Evolutionary conservation across 1,140 invertebrate species (phyloP).

Genomic region (Himalopsyche phryganea): DNA sequence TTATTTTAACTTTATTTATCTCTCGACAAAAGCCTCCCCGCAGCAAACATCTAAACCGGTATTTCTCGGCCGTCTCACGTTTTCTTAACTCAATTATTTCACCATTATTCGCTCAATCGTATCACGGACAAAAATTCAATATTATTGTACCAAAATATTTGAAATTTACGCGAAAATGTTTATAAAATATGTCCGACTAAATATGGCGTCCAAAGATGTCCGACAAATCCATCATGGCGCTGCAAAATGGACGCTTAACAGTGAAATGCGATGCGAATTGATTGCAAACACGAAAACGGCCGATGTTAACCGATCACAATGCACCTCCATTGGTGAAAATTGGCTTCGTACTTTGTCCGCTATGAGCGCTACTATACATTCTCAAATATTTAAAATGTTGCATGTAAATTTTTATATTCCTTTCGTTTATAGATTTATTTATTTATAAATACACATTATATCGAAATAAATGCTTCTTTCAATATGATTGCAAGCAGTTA

Average conservation of each 20-base stretch:
- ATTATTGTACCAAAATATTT: slow-evolving; percentile 51
- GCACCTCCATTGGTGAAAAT: not conserved
- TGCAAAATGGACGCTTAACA: slow-evolving; percentile 51
- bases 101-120: slow-evolving; percentile 5
- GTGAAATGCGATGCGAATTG: slow-evolving; percentile 3
- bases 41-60: slow-evolving; percentile 33
- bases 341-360: too few species aligned
- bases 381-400: not conserved
- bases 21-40: slow-evolving; percentile 51
- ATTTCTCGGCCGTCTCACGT: slow-evolving; percentile 9
- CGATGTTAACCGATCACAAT: slow-evolving; percentile 4
- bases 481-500: too few species aligned
- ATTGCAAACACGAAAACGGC: not conserved
- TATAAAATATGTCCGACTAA: slow-evolving; percentile 57
- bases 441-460: too few species aligned
- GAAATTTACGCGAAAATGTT: slow-evolving; percentile 57
- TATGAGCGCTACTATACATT: not conserved
- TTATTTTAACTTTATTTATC: slow-evolving; percentile 52
- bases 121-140: slow-evolving; percentile 49
- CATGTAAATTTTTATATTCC: not conserved
- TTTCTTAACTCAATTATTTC: slow-evolving; percentile 11
- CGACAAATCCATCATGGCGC: slow-evolving; percentile 56
- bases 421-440: too few species aligned
- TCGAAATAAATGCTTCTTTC: too few species aligned
- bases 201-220: slow-evolving; percentile 57